These are phyloP conservation scores for Hirundichthys speculiger DNA, from an alignment of 2,113 vertebrate species.

Conservation along the genomic window DNA sequence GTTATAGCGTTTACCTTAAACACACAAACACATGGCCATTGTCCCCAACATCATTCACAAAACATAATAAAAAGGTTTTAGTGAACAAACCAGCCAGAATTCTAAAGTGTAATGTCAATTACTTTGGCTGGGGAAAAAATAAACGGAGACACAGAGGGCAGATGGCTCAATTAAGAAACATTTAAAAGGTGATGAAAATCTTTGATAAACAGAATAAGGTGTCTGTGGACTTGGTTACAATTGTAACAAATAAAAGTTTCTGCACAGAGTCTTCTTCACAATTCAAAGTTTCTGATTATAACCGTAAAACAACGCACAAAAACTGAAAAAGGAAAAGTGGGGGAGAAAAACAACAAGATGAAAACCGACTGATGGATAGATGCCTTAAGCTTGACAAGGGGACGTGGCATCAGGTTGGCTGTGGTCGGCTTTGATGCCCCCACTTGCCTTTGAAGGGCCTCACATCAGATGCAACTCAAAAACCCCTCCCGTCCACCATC, in stretches of 20 bases:
- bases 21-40: slow-evolving; percentile 3
- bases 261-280: slow-evolving; percentile 5
- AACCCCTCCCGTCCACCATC: slow-evolving; percentile 47
- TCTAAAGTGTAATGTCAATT: no score
- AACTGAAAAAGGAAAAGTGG: slow-evolving; percentile 13
- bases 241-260: slow-evolving; percentile 17
- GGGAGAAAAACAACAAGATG: slow-evolving; percentile 54
- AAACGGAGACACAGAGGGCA: no score
- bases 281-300: slow-evolving; percentile 34
- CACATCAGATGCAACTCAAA: slow-evolving; percentile 69
- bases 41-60: neutral
- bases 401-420: slow-evolving; percentile 73
- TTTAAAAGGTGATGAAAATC: slow-evolving; percentile 10
- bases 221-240: slow-evolving; percentile 19
- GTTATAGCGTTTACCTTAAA: slow-evolving; percentile 94
- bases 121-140: no score
- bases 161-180: neutral
- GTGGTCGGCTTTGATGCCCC: slow-evolving; percentile 75
- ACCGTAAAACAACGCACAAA: slow-evolving; percentile 40
- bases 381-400: slow-evolving; percentile 76
- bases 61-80: neutral
- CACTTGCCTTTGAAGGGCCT: slow-evolving; percentile 76
- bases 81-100: no score
- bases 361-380: slow-evolving; percentile 66
- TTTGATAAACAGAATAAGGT: slow-evolving; percentile 30